Base-by-base conservation (phyloP, 1,140 invertebrate genomes). In the Geopemphigus sp. region DNA sequence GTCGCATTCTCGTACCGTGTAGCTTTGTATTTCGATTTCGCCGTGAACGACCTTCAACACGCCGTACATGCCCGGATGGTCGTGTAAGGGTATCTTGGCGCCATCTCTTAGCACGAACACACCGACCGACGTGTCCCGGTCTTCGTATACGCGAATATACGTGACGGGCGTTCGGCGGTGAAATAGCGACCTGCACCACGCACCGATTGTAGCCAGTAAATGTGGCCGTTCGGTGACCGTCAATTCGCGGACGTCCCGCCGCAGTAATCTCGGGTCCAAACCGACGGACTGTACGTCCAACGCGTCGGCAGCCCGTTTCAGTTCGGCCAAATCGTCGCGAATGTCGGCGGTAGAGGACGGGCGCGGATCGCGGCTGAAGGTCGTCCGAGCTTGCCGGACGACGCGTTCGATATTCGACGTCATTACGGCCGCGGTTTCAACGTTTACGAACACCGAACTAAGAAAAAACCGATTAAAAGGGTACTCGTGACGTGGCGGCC, bases 1-100 rank as follows among this genome's bases (percentile, higher is more conserved):
- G 32, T 39, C 32, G 26, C 83, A 56, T 83, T 82, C 56, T 80
- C 61, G 12, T 50, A 81, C 59, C 26, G 83, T 85, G 82, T 84
- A 95, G 83, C 90, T 92, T 81, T 89, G 88, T 11, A 95, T 88
- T 80, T 86, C 87, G 5, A 94, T 84, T 66, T 88, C 88, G 1
- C 94, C 94, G 82, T 88, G 87, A 70, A 95, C 87, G 47, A 95
- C 94, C 88, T 95, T 93, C 39, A 96, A 86, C 12, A 97, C 86
- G 5, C 95, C 96, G 85, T 93, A 89, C 95, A 98, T 98, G 73
- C 90, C 88, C 24, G 95, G 95, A 86, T 98, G 95, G 85, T 96
- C 93, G 83, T 98, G 95, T 56, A 97, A 86, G 0, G 95, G 95
- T 86, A 97, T 56, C 89, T 81, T 89, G 90, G 81, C 90, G 90